Conservation (phyloP, 2,113 vertebrate genomes). For the Campylomormyrus numenius region DNA sequence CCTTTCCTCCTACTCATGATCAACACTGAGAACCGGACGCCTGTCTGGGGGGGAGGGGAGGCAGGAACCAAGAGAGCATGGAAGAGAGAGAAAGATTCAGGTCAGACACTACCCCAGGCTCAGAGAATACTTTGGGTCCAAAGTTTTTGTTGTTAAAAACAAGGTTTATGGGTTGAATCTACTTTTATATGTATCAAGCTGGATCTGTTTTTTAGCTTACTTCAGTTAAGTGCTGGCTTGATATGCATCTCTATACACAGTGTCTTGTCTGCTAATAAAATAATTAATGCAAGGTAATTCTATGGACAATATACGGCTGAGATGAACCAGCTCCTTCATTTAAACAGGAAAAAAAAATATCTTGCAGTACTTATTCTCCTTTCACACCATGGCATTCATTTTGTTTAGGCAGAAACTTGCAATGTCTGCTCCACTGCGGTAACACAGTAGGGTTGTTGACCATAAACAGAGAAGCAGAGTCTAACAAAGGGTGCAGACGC, state of each 20-base stretch:
- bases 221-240: neutral
- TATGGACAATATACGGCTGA: neutral
- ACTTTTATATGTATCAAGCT: neutral
- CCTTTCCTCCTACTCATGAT: conserved; percentile 1
- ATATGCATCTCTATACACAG: neutral
- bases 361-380: neutral
- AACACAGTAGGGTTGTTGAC: neutral
- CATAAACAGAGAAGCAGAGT: neutral
- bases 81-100: neutral
- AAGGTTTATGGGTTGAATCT: neutral
- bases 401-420: neutral
- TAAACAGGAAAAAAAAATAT: neutral
- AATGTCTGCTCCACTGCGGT: neutral
- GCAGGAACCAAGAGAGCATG: neutral
- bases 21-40: neutral
- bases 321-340: neutral
- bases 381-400: neutral
- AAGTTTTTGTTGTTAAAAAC: conserved; percentile 14
- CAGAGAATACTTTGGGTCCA: neutral
- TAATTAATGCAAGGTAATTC: neutral
- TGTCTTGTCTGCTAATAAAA: neutral
- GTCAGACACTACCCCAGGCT: neutral
- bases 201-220: neutral
- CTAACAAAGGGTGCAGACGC: neutral
- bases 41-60: neutral